Conservation (phyloP, 2,888 invertebrate species). For the Agrypnus murinus region DNA sequence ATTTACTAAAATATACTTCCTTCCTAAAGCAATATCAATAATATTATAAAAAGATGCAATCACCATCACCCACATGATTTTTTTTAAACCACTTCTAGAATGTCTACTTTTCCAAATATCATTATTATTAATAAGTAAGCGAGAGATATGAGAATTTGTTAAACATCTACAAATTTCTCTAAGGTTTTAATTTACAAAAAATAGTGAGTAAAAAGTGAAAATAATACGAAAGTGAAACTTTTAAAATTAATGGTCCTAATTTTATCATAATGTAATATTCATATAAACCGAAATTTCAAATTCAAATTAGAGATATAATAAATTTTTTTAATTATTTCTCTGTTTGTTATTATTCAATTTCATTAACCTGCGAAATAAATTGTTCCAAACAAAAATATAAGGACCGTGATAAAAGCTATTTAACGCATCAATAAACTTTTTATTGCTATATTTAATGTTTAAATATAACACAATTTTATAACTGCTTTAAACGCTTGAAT, state of each 20-base stretch:
- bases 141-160: slow-evolving; percentile 21
- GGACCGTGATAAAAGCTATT: not conserved
- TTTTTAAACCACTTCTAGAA: not conserved
- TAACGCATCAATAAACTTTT: not conserved
- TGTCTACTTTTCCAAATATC: not conserved
- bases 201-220: slow-evolving; percentile 1
- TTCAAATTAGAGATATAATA: slow-evolving; percentile 20
- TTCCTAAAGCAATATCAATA: too few relatives aligned
- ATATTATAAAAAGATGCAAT: not conserved
- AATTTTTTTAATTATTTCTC: not conserved
- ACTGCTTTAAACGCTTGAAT: not conserved
- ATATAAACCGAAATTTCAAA: slow-evolving; percentile 4
- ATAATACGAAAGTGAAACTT: slow-evolving; percentile 21
- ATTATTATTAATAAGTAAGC: not conserved
- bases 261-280: slow-evolving; percentile 21
- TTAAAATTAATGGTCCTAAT: slow-evolving; percentile 18
- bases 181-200: not conserved
- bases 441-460: not conserved
- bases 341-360: too few relatives aligned
- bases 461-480: slow-evolving; percentile 3
- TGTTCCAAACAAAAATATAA: too few relatives aligned
- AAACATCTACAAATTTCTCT: slow-evolving; percentile 17
- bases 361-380: too few relatives aligned
- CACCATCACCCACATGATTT: slow-evolving; percentile 17
- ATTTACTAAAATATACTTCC: too few relatives aligned